Percentiles rank a stretch among this genome's conserved stretches.
Evolutionary conservation across 2,797 vertebrate genomes (phyloP).

Genomic region (Psittacula derbiana): DNA sequence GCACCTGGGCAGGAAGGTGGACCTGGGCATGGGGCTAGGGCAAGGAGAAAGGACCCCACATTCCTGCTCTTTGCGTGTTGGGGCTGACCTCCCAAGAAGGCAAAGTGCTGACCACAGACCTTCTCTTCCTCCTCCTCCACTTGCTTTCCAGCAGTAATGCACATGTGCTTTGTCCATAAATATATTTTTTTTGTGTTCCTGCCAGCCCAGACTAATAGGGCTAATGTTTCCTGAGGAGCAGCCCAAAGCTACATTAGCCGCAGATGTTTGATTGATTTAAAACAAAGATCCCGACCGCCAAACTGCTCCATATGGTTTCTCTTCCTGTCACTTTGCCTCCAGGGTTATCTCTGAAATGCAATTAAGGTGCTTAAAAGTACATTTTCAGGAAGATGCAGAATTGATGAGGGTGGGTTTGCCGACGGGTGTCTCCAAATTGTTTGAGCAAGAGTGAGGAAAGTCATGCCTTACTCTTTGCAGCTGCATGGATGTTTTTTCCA

Average conservation of each 20-base stretch:
- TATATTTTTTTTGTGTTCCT: slow-evolving; percentile 86
- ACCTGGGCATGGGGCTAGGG: background rate
- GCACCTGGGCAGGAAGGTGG: background rate
- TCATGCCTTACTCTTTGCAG: slow-evolving; percentile 47
- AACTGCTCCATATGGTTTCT: slow-evolving; percentile 84
- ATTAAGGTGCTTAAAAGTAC: slow-evolving; percentile 97
- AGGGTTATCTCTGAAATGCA: slow-evolving; percentile 98
- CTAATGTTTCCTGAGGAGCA: slow-evolving; percentile 98
- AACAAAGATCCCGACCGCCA: slow-evolving; percentile 87
- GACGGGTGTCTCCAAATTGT: slow-evolving; percentile 77
- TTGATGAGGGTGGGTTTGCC: slow-evolving; percentile 86
- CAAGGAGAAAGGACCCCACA: background rate
- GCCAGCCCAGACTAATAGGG: slow-evolving; percentile 93
- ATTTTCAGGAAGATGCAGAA: slow-evolving; percentile 94
- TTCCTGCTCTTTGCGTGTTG: background rate
- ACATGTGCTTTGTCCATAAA: slow-evolving; percentile 83
- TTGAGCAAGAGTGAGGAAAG: slow-evolving; percentile 69
- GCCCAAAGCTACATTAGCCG: slow-evolving; percentile 96
- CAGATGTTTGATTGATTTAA: slow-evolving; percentile 97
- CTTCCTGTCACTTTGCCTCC: slow-evolving; percentile 94
- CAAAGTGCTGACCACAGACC: slow-evolving; percentile 77
- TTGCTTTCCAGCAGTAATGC: slow-evolving; percentile 68
- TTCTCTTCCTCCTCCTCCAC: slow-evolving; percentile 47
- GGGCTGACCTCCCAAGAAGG: slow-evolving; percentile 31
- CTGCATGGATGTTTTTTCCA: background rate